Evolutionary conservation across 2,888 invertebrate species (phyloP), one percentile per base, ranked within the genome.

Genomic region (Lasioglossum figueresi): DNA sequence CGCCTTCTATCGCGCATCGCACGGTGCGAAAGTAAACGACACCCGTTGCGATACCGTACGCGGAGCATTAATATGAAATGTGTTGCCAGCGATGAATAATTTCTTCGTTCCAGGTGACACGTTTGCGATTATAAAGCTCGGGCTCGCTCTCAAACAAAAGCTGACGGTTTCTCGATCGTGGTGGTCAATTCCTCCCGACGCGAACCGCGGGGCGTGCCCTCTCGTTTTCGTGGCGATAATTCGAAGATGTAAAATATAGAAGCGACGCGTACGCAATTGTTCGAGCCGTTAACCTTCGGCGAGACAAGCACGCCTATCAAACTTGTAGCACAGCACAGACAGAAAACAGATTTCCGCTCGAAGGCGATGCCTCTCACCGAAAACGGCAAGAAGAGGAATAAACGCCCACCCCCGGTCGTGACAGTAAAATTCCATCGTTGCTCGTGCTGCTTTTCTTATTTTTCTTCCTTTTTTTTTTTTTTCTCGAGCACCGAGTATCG

Each of bases 401-500:
- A 70, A 70, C 70, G 37, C 27, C 27, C 14, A 23, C 37, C 12
- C 43, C 37, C n/a, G 37, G 3, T 23, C 27, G n/a, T 31, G 45
- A 31, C 52, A 34, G 74, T n/a, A 76, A 78, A 75, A 78, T 71
- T 80, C 75, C 66, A 45, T 74, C 76, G 31, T 12, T 48, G 23
- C 37, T 23, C 76, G 80, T 79, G 83, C 71, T 71, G 31, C 34
- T 63, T 63, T 63, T 63, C 31, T 63, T 31, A 31, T 6, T 63
- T 63, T 56, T 87, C 74, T 27, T 59, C 14, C n/a, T n/a, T n/a
- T 14, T 59, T 59, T 27, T 6, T 89, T 77, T 83, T 78, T 56
- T 84, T 87, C 84, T 82, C 79, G 81, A 83, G 83, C 88, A 88
- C 88, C 88, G 82, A 87, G 90, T 91, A 91, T 91, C 88, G 86